Conservation (phyloP, 2,797 vertebrate species). For the Esox masquinongy region DNA sequence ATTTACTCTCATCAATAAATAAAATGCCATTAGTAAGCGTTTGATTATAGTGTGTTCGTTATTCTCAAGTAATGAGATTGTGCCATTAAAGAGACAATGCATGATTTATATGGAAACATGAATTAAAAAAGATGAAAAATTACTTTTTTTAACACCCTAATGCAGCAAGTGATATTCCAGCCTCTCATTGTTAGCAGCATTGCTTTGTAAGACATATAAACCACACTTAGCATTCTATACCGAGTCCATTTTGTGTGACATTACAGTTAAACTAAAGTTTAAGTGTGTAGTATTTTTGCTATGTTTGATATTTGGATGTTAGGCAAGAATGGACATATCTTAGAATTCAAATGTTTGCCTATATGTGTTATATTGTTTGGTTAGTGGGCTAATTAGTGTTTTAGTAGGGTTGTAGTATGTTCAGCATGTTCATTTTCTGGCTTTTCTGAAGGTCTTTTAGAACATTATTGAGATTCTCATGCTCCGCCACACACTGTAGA, state of each 20-base stretch:
- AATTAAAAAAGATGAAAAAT: conserved; percentile 41
- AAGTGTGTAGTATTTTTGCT: conserved; percentile 61
- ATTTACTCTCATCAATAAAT: conserved; percentile 71
- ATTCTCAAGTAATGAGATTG: conserved; percentile 61
- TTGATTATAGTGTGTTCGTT: conserved; percentile 64
- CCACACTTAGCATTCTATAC: conserved; percentile 39
- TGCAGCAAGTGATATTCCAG: conserved; percentile 6
- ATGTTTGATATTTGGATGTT: conserved; percentile 60
- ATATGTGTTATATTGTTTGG: conserved; percentile 57
- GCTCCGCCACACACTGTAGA: conserved; percentile 14
- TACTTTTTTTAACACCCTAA: conserved; percentile 9
- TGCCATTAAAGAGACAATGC: conserved; percentile 49
- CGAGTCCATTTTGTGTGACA: conserved; percentile 33
- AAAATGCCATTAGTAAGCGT: conserved; percentile 63
- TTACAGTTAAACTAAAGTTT: conserved; percentile 58
- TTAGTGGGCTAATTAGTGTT: conserved; percentile 52
- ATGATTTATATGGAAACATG: conserved; percentile 53
- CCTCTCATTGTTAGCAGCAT: conserved; percentile 13
- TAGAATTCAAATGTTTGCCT: conserved; percentile 55
- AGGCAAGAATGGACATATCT: conserved; percentile 65
- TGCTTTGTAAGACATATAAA: conserved; percentile 19
- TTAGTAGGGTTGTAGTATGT: conserved; percentile 18
- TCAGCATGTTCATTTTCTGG: background rate
- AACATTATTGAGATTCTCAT: conserved; percentile 43
- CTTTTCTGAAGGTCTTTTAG: conserved; percentile 45